Conservation (phyloP, 1,140 invertebrate genomes). For the Linepithema humile region DNA sequence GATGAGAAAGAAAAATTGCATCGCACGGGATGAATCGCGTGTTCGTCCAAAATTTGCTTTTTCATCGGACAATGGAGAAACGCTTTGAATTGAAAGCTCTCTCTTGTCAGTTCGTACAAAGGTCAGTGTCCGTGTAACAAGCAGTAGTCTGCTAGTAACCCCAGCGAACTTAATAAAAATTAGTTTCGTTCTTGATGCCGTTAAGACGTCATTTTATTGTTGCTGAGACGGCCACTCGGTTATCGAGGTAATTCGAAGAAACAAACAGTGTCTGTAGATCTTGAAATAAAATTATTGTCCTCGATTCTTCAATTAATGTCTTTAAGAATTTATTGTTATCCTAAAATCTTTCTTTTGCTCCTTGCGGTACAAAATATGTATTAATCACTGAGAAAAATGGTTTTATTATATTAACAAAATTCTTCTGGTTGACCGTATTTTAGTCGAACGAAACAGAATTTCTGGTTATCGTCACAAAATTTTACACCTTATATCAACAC, state of each 20-base stretch:
- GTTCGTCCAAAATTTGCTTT: conserved; percentile 14
- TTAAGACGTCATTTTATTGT: conserved; percentile 20
- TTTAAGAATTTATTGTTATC: not conserved
- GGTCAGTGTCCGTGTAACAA: conserved; percentile 60
- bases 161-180: conserved; percentile 53
- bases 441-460: too few species aligned
- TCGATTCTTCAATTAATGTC: not conserved
- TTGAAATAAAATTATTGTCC: not conserved
- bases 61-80: not conserved
- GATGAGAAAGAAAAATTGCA: not conserved
- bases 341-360: not conserved
- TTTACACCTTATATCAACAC: too few species aligned
- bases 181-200: conserved; percentile 36
- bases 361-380: not conserved
- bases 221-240: not conserved
- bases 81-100: conserved; percentile 6
- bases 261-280: not conserved
- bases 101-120: conserved; percentile 44
- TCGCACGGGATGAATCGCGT: not conserved
- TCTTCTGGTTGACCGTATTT: too few species aligned
- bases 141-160: conserved; percentile 41
- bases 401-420: too few species aligned
- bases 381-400: too few species aligned
- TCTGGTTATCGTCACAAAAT: too few species aligned
- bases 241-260: conserved; percentile 23